Evolutionary conservation across 2,797 vertebrate species (phyloP), one percentile per base, ranked within the genome.

Genomic region (Sebastolobus altivelis): DNA sequence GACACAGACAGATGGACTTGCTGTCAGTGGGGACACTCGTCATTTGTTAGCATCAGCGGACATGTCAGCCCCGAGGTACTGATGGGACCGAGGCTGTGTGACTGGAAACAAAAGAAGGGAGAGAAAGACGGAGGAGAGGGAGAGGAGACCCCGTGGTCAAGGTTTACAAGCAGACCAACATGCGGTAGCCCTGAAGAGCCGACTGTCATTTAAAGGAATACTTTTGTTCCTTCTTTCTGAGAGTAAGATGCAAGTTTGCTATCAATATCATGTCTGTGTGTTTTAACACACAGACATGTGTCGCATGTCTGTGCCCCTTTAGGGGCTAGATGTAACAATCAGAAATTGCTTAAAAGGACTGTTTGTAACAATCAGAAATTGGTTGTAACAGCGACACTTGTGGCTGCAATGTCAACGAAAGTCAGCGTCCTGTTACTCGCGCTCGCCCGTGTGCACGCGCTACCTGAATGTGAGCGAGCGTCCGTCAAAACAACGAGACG

Each of bases 1-100:
- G 95, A 95, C 94, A 93, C 88, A 93, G 94, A 94, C 92, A 93
- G 92, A 95, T 94, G 93, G 93, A 91, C 89, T 88, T 77, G 74
- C 85, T 92, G 89, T 92, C 93, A 89, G 89, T 80, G 74, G 88
- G 91, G 89, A 94, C 84, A 56, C 70, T 83, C 73, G 72, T 95
- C 92, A 92, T 94, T 93, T 94, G 91, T 95, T 93, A 91, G 91
- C 87, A 91, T 95, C 93, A 91, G 92, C 72, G 72, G 79, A 92
- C 92, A 87, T 88, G 90, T 92, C 93, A 93, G 86, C 86, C 87
- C 83, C 2, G 89, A 88, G 88, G 90, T 85, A 83, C 78, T 87
- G 86, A 89, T 86, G 85, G 83, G 86, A 77, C 81, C 22, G 35
- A 79, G 79, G 71, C 76, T 83, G 75, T 86, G 82, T 85, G 85